Conservation (phyloP, 53 echinoderm and acorn worm species). For the Paelopatides confundens region DNA sequence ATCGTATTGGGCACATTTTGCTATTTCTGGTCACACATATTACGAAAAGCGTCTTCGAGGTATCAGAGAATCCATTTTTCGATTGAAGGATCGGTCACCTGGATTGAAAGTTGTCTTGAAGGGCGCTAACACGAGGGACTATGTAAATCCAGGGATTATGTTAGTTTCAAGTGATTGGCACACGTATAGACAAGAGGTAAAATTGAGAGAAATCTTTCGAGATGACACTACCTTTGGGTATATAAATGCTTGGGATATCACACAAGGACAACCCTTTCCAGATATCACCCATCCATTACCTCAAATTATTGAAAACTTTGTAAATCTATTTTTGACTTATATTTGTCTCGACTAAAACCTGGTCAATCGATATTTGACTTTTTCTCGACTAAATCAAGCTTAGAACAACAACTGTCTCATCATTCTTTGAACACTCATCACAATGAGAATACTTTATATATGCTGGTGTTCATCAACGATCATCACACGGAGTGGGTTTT, state of each 20-base stretch:
- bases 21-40: background rate
- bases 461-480: too few species aligned
- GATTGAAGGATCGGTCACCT: background rate
- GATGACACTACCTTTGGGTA: background rate
- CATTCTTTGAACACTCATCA: too few species aligned
- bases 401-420: too few species aligned
- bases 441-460: too few species aligned
- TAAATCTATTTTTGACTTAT: background rate
- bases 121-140: slow-evolving; percentile 4
- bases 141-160: background rate
- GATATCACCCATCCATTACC: background rate
- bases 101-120: background rate
- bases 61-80: background rate
- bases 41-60: background rate
- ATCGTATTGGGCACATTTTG: slow-evolving; percentile 24
- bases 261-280: background rate
- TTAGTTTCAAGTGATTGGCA: slow-evolving; percentile 29
- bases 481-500: too few species aligned
- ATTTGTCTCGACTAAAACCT: background rate
- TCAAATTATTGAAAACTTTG: background rate
- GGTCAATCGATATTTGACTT: background rate
- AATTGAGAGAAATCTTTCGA: background rate
- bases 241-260: slow-evolving; percentile 11
- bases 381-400: too few species aligned
- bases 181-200: background rate